Evolutionary conservation across 2,797 vertebrate species (phyloP).

Genomic region (Clamator glandarius): DNA sequence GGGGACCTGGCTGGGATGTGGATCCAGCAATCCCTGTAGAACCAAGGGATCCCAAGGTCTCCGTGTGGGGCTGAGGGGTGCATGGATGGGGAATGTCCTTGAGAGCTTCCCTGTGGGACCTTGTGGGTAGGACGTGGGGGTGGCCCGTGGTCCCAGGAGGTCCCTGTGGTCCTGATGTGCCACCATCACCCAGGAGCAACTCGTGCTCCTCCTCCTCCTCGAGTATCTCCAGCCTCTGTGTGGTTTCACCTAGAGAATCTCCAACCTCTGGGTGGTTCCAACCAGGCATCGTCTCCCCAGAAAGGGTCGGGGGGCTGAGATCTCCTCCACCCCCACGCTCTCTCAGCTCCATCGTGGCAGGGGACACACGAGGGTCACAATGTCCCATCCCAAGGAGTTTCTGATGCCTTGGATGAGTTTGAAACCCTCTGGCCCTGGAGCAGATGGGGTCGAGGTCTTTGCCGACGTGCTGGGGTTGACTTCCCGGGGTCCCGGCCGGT

Average conservation of each 20-base stretch:
- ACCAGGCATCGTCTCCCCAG: accelerated
- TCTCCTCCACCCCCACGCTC: not conserved
- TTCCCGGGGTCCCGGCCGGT: not conserved
- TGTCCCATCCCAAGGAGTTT: accelerated
- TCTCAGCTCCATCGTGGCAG: not conserved
- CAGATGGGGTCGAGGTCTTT: not conserved
- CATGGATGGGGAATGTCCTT: accelerated
- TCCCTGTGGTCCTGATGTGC: too few relatives aligned
- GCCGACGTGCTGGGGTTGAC: too few relatives aligned
- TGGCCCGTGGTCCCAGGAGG: not conserved
- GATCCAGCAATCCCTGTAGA: not conserved
- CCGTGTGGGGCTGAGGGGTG: accelerated
- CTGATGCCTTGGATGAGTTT: not conserved
- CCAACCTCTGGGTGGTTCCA: not conserved
- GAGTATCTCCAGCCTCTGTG: not conserved
- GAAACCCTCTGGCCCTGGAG: not conserved
- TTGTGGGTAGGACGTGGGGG: accelerated
- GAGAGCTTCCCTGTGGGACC: accelerated
- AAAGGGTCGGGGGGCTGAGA: not conserved
- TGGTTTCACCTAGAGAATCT: not conserved
- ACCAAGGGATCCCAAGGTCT: accelerated
- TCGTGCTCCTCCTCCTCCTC: too few relatives aligned
- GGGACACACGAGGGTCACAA: not conserved
- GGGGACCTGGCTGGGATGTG: not conserved
- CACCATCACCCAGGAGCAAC: accelerated